Base-by-base conservation (phyloP, 2,797 vertebrate species). In the Echiichthys vipera region DNA sequence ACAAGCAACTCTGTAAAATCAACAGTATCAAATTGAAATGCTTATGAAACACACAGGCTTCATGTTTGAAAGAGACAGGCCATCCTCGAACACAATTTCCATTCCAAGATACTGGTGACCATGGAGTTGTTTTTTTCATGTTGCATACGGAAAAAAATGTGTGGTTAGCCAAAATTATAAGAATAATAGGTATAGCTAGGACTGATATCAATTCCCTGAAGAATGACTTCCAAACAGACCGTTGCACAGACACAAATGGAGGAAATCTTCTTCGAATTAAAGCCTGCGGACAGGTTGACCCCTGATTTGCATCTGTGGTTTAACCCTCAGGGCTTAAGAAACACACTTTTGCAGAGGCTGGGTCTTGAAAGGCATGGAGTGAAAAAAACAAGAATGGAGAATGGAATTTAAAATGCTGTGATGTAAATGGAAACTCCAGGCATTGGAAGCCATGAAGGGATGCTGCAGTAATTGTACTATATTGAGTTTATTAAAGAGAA, bases 151-250 rank as follows among this genome's bases (percentile, higher is more conserved):
- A 75, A 20, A 78, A 66, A 77, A 74, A 56, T 6, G 27, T 8
- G 74, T 15, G 69, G 69, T 85, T 59, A 77, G 67, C 71, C 74
- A 79, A 66, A 83, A 82, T 77, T 29, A 55, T 63, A 47, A 59
- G 22, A 8, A 55, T 72, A 75, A 63, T 63, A 71, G 51, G 36
- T 67, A 57, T 12, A 77, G 51, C 20, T 67, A 34, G 45, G 79
- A 32, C 55, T 77, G 40, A 69, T 61, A 40, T 3, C 64, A 76
- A 68, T 51, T 66, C 13, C 73, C 50, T 54, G 6, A 22, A 65
- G 37, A 14, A 29, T 10, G 22, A 13, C n/a, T 75, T 85, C 83
- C 80, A 91, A 85, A 85, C 83, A 69, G 73, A 49, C 25, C 36
- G 17, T 65, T 70, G 54, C 63, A 64, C 32, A 55, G 25, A 71